Conservation (phyloP, 2,888 invertebrate genomes). For the Lasius platythorax region DNA sequence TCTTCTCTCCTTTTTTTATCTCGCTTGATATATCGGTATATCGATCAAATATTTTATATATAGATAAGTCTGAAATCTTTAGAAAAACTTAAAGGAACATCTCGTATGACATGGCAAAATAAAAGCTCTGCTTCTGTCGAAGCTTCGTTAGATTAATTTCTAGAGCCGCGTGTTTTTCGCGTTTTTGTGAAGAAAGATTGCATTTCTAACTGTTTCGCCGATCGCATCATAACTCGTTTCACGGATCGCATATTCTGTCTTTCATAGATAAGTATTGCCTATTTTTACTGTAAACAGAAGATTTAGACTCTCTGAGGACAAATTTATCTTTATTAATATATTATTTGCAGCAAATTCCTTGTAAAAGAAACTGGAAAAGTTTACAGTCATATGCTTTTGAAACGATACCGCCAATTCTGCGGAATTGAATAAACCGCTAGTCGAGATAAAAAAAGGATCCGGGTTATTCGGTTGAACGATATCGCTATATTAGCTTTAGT, state of each 20-base stretch:
- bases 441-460: conserved; percentile 30
- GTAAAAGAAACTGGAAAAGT: background rate
- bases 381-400: background rate
- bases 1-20: conserved; percentile 39
- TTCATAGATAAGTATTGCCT: background rate
- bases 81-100: conserved; percentile 62
- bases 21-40: conserved; percentile 45
- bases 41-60: conserved; percentile 66
- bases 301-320: background rate
- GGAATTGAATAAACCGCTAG: conserved; percentile 43
- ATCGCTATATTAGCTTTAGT: conserved; percentile 48
- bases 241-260: background rate
- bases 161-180: background rate
- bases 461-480: conserved; percentile 44
- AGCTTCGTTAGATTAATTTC: conserved; percentile 26
- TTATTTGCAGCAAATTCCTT: background rate
- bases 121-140: conserved; percentile 19
- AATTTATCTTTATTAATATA: background rate
- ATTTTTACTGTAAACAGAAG: background rate
- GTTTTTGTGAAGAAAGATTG: conserved; percentile 1
- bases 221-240: background rate
- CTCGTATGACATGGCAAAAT: conserved; percentile 70
- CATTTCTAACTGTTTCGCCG: background rate
- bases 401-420: conserved; percentile 23
- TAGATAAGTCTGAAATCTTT: conserved; percentile 64